These are phyloP conservation scores for Dicranocentrus wangi DNA, from an alignment of 2,888 invertebrate genomes.

Conservation along the genomic window DNA sequence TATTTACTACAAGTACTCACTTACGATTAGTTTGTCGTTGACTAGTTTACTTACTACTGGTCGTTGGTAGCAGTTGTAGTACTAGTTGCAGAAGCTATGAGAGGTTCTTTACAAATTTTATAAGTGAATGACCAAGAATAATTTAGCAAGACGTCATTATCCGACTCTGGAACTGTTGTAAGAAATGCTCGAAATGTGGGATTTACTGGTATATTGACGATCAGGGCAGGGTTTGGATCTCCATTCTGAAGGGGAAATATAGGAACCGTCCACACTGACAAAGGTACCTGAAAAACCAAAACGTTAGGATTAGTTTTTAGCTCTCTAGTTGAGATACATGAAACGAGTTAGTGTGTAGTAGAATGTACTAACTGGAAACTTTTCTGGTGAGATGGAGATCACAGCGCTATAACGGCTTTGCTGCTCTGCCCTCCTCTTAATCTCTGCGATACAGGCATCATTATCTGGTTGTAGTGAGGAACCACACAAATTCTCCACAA, in stretches of 20 bases:
- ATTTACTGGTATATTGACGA: constrained; percentile 42
- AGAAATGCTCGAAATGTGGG: constrained; percentile 53
- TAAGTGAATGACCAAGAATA: constrained; percentile 49
- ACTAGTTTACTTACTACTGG: neutral
- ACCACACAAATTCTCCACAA: constrained; percentile 23
- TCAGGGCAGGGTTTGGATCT: constrained; percentile 28
- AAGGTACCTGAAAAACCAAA: constrained; percentile 39
- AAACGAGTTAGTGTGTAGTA: no score
- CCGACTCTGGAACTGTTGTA: neutral
- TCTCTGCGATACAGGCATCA: constrained; percentile 10
- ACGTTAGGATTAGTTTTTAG: no score
- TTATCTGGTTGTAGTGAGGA: neutral
- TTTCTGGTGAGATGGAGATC: constrained; percentile 33
- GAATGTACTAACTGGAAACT: neutral
- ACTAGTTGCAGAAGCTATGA: no score
- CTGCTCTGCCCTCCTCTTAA: constrained; percentile 30
- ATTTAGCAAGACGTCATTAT: neutral
- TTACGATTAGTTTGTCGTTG: no score
- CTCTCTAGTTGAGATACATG: no score
- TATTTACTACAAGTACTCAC: neutral
- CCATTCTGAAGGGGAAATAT: constrained; percentile 51
- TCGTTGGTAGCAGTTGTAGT: neutral
- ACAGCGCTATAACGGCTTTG: constrained; percentile 27
- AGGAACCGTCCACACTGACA: constrained; percentile 37
- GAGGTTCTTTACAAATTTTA: constrained; percentile 19